Evolutionary conservation across 2,888 invertebrate species (phyloP).

Genomic region (Acronicta aceris): DNA sequence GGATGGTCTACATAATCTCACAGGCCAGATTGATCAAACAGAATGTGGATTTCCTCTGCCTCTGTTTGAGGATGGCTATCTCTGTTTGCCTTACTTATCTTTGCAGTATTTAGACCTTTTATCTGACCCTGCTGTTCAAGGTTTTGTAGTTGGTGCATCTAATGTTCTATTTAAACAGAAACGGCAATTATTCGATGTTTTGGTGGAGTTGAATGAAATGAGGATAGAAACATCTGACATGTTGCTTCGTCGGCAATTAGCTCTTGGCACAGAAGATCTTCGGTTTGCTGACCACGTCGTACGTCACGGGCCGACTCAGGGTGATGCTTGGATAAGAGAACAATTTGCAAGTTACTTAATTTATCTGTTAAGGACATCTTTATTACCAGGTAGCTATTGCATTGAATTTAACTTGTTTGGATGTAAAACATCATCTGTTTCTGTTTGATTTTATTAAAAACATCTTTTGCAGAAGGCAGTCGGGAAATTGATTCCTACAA

Average conservation of each 20-base stretch:
- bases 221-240: conserved; percentile 95
- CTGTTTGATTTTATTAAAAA: neutral
- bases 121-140: conserved; percentile 95
- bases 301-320: conserved; percentile 92
- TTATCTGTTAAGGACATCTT: conserved; percentile 94
- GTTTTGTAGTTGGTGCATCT: conserved; percentile 98
- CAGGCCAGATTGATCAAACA: conserved; percentile 91
- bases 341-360: conserved; percentile 97
- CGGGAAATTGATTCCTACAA: conserved; percentile 97
- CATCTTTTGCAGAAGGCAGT: conserved; percentile 90
- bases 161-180: conserved; percentile 99
- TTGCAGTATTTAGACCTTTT: conserved; percentile 98
- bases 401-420: neutral
- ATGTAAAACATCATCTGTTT: too few relatives aligned
- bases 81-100: conserved; percentile 98
- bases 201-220: conserved; percentile 96
- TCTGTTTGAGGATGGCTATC: conserved; percentile 96
- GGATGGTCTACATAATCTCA: conserved; percentile 90
- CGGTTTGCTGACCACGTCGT: conserved; percentile 98
- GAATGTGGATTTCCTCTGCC: conserved; percentile 96
- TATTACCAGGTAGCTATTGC: conserved; percentile 90
- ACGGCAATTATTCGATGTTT: conserved; percentile 96
- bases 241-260: conserved; percentile 94
- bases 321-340: conserved; percentile 98
- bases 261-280: conserved; percentile 97